phyloP scores from a whole-genome alignment of 1,140 invertebrate genomes.

The Bradysia coprophila region DNA sequence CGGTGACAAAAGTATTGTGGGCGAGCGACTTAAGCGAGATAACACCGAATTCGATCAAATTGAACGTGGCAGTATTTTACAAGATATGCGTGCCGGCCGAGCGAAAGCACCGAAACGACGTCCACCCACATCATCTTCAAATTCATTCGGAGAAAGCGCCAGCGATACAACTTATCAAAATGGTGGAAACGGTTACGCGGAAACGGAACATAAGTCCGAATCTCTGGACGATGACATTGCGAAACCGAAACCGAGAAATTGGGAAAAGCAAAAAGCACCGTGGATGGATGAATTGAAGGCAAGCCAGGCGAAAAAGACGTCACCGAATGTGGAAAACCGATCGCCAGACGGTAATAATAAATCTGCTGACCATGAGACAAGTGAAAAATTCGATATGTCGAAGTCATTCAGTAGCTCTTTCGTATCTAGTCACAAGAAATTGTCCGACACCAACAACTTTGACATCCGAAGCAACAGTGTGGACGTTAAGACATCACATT shows the following conservation, averaged over 20 bases:
- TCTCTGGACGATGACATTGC: constrained; percentile 20
- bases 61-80: constrained; percentile 31
- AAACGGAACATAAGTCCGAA: constrained; percentile 1
- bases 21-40: constrained; percentile 1
- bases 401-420: constrained; percentile 5
- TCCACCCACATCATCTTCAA: constrained; percentile 29
- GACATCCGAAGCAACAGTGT: constrained; percentile 3
- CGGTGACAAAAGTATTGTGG: constrained; percentile 2
- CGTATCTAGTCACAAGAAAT: constrained; percentile 1
- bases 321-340: constrained; percentile 20
- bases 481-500: constrained; percentile 3
- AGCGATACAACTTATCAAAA: constrained; percentile 19
- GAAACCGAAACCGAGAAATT: constrained; percentile 27
- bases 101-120: constrained; percentile 32
- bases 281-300: constrained; percentile 49
- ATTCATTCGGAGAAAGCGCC: constrained; percentile 17
- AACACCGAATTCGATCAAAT: constrained; percentile 37
- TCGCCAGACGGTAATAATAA: constrained; percentile 1
- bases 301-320: constrained; percentile 40
- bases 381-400: constrained; percentile 5
- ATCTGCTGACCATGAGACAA: constrained; percentile 6
- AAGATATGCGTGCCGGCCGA: constrained; percentile 37
- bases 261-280: constrained; percentile 41
- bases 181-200: constrained; percentile 3
- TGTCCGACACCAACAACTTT: not conserved